A percentile compares a stretch with the other conserved stretches of the same genome.
phyloP scores from a whole-genome alignment of 2,797 vertebrate species.

The Typhlichthys subterraneus region DNA sequence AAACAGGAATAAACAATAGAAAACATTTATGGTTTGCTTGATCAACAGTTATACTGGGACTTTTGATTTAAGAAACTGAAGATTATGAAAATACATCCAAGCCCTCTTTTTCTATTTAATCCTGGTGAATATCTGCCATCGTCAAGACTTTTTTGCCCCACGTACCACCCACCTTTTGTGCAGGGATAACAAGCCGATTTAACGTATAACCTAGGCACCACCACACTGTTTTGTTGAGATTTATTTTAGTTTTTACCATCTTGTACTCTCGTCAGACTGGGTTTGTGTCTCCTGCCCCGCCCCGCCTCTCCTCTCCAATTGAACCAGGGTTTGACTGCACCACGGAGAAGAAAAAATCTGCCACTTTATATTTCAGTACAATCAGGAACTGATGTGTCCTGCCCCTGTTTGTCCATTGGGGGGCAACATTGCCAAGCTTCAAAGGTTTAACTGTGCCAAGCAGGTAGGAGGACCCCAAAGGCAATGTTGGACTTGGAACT shows the following conservation, averaged over 20 bases:
- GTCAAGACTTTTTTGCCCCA: constrained; percentile 81
- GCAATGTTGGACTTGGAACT: constrained; percentile 73
- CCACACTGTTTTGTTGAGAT: constrained; percentile 47
- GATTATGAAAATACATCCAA: constrained; percentile 74
- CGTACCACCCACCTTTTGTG: constrained; percentile 79
- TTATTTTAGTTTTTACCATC: constrained; percentile 49
- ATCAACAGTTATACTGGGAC: constrained; percentile 80
- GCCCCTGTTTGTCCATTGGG: constrained; percentile 71
- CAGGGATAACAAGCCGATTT: constrained; percentile 85
- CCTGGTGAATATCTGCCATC: constrained; percentile 83
- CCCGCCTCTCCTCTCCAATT: constrained; percentile 71
- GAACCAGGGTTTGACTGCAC: constrained; percentile 78
- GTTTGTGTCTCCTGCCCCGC: constrained; percentile 64
- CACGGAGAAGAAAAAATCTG: constrained; percentile 66
- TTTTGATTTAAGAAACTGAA: constrained; percentile 82
- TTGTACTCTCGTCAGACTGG: constrained; percentile 73
- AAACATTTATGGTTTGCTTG: constrained; percentile 81
- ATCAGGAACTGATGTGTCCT: constrained; percentile 75
- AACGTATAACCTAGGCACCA: constrained; percentile 78
- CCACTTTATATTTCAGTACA: constrained; percentile 79
- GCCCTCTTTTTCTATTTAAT: constrained; percentile 69
- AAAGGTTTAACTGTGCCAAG: constrained; percentile 77
- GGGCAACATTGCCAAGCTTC: constrained; percentile 76
- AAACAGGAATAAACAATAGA: constrained; percentile 93
- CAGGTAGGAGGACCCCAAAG: constrained; percentile 73